Conservation (phyloP, 2,888 invertebrate genomes). For the Nephrotoma flavescens region DNA sequence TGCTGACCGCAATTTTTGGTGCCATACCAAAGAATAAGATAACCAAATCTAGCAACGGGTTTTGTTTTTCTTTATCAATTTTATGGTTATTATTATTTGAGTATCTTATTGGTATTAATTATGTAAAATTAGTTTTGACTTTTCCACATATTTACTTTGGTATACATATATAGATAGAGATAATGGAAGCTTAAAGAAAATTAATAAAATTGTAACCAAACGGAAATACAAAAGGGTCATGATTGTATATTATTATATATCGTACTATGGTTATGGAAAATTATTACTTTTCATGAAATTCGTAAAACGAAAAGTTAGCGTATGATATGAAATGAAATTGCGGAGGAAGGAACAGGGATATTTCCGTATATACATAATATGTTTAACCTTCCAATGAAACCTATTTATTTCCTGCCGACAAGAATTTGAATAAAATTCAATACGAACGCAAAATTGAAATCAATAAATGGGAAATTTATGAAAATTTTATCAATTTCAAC, state of each 20-base stretch:
- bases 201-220: neutral
- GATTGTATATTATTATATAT: neutral
- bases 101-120: neutral
- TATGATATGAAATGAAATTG: neutral
- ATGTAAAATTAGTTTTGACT: neutral
- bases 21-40: neutral
- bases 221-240: neutral
- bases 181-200: neutral
- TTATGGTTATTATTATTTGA: neutral
- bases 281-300: neutral
- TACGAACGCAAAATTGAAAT: neutral
- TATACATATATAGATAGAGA: neutral
- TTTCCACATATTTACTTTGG: neutral
- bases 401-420: neutral
- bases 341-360: neutral
- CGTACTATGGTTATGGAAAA: neutral
- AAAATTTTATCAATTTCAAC: neutral
- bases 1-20: neutral
- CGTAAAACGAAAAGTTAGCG: neutral
- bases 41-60: neutral
- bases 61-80: neutral
- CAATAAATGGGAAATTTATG: neutral
- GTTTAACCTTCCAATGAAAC: neutral
- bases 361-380: neutral
- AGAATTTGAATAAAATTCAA: neutral